Base-by-base conservation (phyloP, 2,888 invertebrate species). In the Andrena bicolor region DNA sequence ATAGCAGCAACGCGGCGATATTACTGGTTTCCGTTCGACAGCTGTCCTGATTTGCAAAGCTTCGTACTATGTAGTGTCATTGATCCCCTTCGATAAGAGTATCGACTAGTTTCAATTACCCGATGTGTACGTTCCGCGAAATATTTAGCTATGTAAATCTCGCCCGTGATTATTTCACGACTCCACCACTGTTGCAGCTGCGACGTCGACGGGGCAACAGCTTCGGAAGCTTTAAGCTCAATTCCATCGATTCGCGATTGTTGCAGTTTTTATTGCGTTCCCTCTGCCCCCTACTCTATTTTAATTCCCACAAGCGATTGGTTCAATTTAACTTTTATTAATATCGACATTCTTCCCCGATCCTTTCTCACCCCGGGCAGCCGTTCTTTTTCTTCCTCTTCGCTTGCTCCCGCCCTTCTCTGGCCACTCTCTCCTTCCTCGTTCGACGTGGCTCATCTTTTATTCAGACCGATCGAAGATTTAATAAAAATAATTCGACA, bases 271-370 rank as follows among this genome's bases (percentile, higher is more conserved):
- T 82, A 75, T 87, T 84, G 76, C 76, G 63, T 69, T 78, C 71
- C 74, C 80, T 61, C 61, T 68, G 7, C 66, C 23, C 2, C 81
- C 56, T 53, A 69, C 83, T 84, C 86, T 78, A 87, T 86, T 88
- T 88, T 89, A 91, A 91, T 90, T 92, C 90, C 90, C 86, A 90
- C 89, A 82, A 89, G 89, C 90, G 89, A 92, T 92, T 89, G 92
- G 90, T 87, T 91, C 88, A 90, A 91, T 92, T 90, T 90, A 91
- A 92, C 90, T 91, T 92, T 92, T 91, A 92, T 92, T 92, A 92
- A 92, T 92, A 91, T 91, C 92, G 90, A 90, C 90, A 92, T 92
- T 91, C 91, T 89, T 90, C 88, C 81, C 84, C 75, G 79, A 69
- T 79, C 85, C 82, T 90, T 90, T 90, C 90, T 88, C 41, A 90